Evolutionary conservation across 2,888 invertebrate genomes (phyloP), one percentile per base, ranked within the genome.

Genomic region (Limenitis camilla): DNA sequence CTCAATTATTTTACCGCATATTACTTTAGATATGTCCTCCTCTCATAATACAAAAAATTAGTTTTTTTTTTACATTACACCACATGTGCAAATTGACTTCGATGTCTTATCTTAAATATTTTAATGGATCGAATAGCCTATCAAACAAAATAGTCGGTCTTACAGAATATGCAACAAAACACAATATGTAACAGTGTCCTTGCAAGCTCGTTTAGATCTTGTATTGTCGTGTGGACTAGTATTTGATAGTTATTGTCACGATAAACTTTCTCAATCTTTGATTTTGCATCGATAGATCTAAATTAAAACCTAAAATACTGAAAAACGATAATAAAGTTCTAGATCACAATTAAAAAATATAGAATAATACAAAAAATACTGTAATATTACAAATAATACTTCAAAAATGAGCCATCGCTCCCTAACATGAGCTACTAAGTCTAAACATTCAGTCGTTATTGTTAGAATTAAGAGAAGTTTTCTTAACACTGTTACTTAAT

Each of bases 191-290:
- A 45, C 44, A 65, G 62, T 63, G 60, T 62, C 72, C n/a, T n/a
- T n/a, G n/a, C 81, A 86, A 85, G 85, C 84, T 85, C 83, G 71
- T 72, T 75, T 65, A 61, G 63, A 72, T 71, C 62, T 72, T 65
- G 76, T 78, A 84, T 81, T 83, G 78, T 85, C 77, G 65, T 71
- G 67, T 69, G 72, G 76, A 74, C 61, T 73, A 75, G 75, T 78
- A 81, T 76, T 78, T 76, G 72, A 74, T 81, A 80, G 73, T 86
- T 86, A 86, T 86, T 86, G 86, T 86, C 86, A 81, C 75, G 76
- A 75, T 68, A 65, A 76, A 74, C 68, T 63, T 69, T 72, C 52
- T 62, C 69, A 70, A 64, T 63, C 64, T 61, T 67, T 67, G 67
- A 56, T 49, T 58, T 62, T 19, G 19, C 19, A 19, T 60, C 60